Evolutionary conservation across 2,113 vertebrate species (phyloP).

Genomic region (Spea bombifrons): DNA sequence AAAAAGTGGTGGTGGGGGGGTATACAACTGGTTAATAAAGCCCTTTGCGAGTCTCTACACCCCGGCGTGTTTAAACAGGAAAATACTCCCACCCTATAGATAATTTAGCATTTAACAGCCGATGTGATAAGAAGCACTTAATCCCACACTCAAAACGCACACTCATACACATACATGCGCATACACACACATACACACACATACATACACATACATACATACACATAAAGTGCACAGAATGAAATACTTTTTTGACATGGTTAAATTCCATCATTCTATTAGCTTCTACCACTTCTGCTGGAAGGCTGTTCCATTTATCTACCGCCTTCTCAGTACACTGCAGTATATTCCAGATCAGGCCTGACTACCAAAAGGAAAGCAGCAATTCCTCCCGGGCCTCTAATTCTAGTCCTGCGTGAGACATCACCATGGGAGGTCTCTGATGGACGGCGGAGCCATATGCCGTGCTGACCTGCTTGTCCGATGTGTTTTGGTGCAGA

Average conservation of each 20-base stretch:
- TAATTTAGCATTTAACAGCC: constrained; percentile 33
- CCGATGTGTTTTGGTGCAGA: no score
- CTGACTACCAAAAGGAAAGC: neutral
- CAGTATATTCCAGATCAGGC: neutral
- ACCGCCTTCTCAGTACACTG: neutral
- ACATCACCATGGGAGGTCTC: constrained; percentile 13
- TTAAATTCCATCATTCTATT: no score
- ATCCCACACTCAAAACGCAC: constrained; percentile 32
- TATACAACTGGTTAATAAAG: constrained; percentile 22
- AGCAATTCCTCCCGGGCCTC: neutral
- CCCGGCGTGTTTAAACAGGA: constrained; percentile 46
- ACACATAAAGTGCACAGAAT: no score
- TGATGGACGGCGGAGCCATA: neutral
- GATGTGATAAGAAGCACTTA: constrained; percentile 45
- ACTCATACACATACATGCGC: constrained; percentile 26
- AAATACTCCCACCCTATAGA: constrained; percentile 41
- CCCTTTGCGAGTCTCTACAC: constrained; percentile 19
- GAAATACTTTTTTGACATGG: no score
- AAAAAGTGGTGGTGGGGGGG: constrained; percentile 15
- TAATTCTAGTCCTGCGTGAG: neutral
- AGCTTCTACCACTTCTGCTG: no score
- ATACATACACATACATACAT: neutral
- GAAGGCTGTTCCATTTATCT: no score
- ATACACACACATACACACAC: neutral
- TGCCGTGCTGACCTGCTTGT: no score